phyloP scores from a whole-genome alignment of 2,113 vertebrate species.

The Rhinolophus ferrumequinum region DNA sequence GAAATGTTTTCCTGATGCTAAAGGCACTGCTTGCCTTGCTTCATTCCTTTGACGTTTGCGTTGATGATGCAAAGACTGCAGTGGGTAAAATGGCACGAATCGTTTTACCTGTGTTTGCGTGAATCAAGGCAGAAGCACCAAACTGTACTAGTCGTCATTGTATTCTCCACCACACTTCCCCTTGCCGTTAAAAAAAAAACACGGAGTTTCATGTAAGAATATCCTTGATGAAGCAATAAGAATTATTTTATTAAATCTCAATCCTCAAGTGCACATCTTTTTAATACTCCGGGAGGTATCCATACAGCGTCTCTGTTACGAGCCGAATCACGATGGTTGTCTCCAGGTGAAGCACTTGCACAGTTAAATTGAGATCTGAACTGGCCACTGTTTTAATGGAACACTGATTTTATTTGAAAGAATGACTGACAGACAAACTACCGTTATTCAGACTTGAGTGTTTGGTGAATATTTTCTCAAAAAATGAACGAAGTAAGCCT shows the following conservation, averaged over 20 bases:
- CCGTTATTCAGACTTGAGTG: neutral
- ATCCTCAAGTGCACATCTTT: neutral
- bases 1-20: neutral
- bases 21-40: neutral
- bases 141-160: fast-evolving
- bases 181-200: neutral
- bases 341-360: neutral
- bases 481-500: conserved; percentile 37
- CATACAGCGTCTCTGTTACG: neutral
- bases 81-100: neutral
- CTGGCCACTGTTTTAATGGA: neutral
- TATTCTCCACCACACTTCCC: neutral
- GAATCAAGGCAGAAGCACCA: too few species aligned
- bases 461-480: conserved; percentile 50
- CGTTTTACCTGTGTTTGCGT: neutral
- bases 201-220: neutral
- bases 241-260: neutral
- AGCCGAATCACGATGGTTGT: fast-evolving
- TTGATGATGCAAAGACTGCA: neutral
- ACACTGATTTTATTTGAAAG: conserved; percentile 6
- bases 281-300: neutral
- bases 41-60: neutral
- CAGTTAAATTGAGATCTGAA: neutral
- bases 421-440: conserved; percentile 57
- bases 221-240: neutral